Evolutionary conservation across 2,888 invertebrate species (phyloP).

Genomic region (Branchellion lobata): DNA sequence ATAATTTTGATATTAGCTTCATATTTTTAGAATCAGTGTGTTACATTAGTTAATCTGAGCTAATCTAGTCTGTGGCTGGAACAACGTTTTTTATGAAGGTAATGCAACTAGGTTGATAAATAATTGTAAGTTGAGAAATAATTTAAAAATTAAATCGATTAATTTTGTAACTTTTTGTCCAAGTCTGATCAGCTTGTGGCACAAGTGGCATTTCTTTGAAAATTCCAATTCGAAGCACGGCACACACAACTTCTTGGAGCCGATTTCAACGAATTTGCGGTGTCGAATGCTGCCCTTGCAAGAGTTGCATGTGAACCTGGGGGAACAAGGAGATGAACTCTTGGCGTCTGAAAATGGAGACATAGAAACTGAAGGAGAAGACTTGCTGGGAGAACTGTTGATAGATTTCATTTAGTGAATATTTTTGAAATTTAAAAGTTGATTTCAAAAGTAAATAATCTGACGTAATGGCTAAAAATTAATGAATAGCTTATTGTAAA

Average conservation of each 20-base stretch:
- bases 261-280: conserved; percentile 24
- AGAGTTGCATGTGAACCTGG: not conserved
- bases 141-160: not conserved
- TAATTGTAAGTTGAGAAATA: too few species aligned
- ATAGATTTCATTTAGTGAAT: too few species aligned
- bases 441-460: conserved; percentile 9
- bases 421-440: too few species aligned
- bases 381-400: too few species aligned
- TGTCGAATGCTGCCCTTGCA: conserved; percentile 31
- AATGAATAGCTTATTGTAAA: not conserved
- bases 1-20: not conserved
- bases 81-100: too few species aligned
- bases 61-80: too few species aligned
- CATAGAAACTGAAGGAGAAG: not conserved
- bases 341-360: not conserved
- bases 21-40: too few species aligned
- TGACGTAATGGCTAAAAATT: not conserved
- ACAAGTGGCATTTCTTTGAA: conserved; percentile 36
- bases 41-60: too few species aligned
- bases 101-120: too few species aligned
- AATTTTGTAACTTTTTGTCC: conserved; percentile 30
- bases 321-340: not conserved
- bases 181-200: conserved; percentile 33
- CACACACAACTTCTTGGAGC: conserved; percentile 20
- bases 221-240: conserved; percentile 43